Evolutionary conservation across 1,140 invertebrate species (phyloP), one percentile per base, ranked within the genome.

Genomic region (Drosophila ogumai): DNA sequence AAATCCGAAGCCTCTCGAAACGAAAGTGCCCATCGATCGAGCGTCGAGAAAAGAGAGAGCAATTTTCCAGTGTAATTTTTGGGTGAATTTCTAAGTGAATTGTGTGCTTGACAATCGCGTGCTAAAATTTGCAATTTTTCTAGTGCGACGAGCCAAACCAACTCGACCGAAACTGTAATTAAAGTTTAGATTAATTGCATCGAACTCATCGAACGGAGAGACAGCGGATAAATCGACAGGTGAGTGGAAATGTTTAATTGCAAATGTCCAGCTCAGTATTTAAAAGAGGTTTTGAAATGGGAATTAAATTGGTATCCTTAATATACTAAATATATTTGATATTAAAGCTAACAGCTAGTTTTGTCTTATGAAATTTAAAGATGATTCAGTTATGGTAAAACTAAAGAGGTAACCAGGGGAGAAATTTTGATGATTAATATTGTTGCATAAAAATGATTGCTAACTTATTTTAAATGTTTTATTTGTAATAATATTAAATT

Each of bases 31-130:
- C 54, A 72, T 72, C 68, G 52, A 72, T 79, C 54, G 54, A 63
- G 34, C 34, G 43, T 58, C 40, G 49, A 34, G 52, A 64, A 66
- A 75, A 67, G 46, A 81, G 50, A 65, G 47, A 75, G 46, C 64
- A 71, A 84, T 72, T 41, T 59, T 72, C 50, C 59, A 46, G 81
- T 88, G 85, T 75, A 73, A 66, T 63, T 72, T 71, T 72, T 72
- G 79, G 85, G 85, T 90, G 85, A 77, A 75, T 67, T 76, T 77
- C 58, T 36, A 68, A 72, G 81, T 84, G 82, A 60, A 52, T 60
- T 75, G 68, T 61, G 71, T 61, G 71, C 63, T 82, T 64, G 75
- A 81, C 64, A 78, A 69, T 81, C 74, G 72, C 77, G 78, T 82
- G 82, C 54, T 55, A 25, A 71, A 36, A 50, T 72, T 69, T 38